Evolutionary conservation across 2,888 invertebrate genomes (phyloP), one percentile per base, ranked within the genome.

Genomic region (Agrochola litura): DNA sequence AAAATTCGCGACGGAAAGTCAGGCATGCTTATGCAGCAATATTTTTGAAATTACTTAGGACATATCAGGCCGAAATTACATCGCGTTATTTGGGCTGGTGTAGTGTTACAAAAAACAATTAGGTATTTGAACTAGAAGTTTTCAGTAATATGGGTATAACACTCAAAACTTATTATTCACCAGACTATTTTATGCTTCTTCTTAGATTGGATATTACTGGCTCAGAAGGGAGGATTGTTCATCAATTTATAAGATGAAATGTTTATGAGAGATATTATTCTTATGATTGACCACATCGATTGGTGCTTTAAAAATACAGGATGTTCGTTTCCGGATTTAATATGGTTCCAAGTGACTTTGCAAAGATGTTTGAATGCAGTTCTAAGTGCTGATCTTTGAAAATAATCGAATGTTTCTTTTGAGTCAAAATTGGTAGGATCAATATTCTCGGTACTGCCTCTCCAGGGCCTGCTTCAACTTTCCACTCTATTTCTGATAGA

Each of bases 181-280:
- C 1, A 2, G 37, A 37, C 37, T 16, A 2, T n/a, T 43, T n/a
- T 43, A 43, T n/a, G 16, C 1, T 9, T 64, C 2, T 64, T 43
- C 5, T 64, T 64, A 64, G 16, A 64, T 9, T 4, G 5, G n/a
- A 9, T 43, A n/a, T 16, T 5, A 9, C 9, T 43, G 43, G 9
- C 6, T 16, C 6, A 16, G 10, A 65, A 16, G n/a, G 41, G 16
- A 65, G 6, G 10, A 19, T 41, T 8, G n/a, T 56, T 2, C 8
- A 22, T 54, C 54, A 46, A 14, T 22, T 22, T 54, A 9, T n/a
- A 56, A n/a, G 10, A n/a, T 56, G 1, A 5, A 56, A n/a, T n/a
- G 56, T n/a, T 56, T 56, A 56, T n/a, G n/a, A 56, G n/a, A 56
- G 8, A 41, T 64, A 41, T 63, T n/a, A 64, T 64, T 41, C n/a